These are phyloP conservation scores for Sylvietta virens DNA, from an alignment of 2,113 vertebrate genomes.

Conservation along the genomic window DNA sequence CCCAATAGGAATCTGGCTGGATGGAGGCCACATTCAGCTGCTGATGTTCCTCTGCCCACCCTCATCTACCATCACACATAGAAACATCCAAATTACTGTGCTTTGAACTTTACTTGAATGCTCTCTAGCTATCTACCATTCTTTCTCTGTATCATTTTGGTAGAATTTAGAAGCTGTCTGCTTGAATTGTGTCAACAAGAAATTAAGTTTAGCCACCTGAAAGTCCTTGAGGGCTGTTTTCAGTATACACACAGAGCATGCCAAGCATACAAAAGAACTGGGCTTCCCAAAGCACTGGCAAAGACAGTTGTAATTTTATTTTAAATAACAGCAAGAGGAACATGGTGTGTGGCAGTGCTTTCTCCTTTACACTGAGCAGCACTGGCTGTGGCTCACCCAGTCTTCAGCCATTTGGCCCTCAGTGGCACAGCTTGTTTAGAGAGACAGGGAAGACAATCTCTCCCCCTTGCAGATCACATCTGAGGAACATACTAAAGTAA, in stretches of 20 bases:
- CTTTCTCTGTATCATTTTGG: neutral
- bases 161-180: neutral
- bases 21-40: neutral
- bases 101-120: neutral
- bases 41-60: neutral
- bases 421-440: neutral
- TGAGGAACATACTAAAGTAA: neutral
- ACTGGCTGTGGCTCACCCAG: neutral
- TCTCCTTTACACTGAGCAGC: neutral
- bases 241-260: neutral
- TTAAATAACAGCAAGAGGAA: neutral
- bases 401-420: neutral
- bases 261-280: neutral
- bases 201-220: neutral
- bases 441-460: neutral
- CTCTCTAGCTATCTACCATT: neutral
- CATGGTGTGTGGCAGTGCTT: rapidly evolving
- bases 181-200: neutral
- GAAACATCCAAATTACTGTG: neutral
- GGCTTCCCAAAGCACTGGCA: neutral
- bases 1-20: neutral
- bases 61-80: neutral
- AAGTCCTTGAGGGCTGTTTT: neutral
- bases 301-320: neutral
- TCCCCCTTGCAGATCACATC: neutral